Base-by-base conservation (phyloP, 2,797 vertebrate species). In the Rhynchotus rufescens region DNA sequence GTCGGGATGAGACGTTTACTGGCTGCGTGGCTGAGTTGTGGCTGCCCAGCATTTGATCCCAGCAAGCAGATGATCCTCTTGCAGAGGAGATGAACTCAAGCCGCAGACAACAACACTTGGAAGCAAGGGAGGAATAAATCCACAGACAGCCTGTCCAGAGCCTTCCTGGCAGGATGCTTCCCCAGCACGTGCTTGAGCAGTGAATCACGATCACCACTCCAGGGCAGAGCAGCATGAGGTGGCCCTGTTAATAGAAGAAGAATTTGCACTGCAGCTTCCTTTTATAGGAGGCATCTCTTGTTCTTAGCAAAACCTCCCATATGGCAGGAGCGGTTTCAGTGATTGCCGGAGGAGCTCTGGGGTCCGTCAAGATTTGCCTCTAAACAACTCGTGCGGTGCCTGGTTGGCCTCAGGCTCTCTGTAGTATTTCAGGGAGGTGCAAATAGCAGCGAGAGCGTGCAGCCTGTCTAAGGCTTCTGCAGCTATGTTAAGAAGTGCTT, bases 231-330 rank as follows among this genome's bases (percentile, higher is more conserved):
- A 84, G 56, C 22, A 22, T 23, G 80, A 80, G 68, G 23, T 94
- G 82, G 10, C 77, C 77, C 20, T 2, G 0, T 47, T 7, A 5
- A 42, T 61, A 89, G 0, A 3, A 12, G 14, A 86, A 76, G 66
- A 72, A 90, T 92, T 69, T 89, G 60, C 17, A 6, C 40, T 0
- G 0, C 6, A 2, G 38, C 66, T 75, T 80, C 84, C 89, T 94
- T 94, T 87, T 88, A 72, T 72, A 88, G 93, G 79, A 84, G 77
- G 59, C 26, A 11, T 81, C 61, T 72, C 79, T 61, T 11, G 45
- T 74, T 90, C 84, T 34, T 77, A 26, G 84, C 38, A 74, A 88
- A 68, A 64, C 82, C 86, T 93, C 54, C 49, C 38, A 38, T 17
- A n/a, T 60, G 84, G 69, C 73, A 86, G 56, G 49, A 89, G 84